Base-by-base conservation (phyloP, 1,140 invertebrate species). In the Drosophila lowei region DNA sequence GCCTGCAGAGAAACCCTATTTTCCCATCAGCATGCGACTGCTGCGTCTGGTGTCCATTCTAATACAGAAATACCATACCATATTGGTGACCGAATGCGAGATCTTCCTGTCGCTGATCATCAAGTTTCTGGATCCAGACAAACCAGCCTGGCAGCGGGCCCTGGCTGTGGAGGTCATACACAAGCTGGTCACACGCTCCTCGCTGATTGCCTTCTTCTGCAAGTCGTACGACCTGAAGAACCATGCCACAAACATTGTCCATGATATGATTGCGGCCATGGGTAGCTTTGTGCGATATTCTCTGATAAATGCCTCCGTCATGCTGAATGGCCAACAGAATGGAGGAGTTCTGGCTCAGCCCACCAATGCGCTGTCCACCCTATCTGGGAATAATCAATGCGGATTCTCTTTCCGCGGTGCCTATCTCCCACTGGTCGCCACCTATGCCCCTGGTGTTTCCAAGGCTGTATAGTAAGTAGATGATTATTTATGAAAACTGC, bases 31-130 rank as follows among this genome's bases (percentile, higher is more conserved):
- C 76, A 98, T 99, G 95, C 93, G 98, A 47, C 93, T 99, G 9
- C 93, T 99, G 16, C 92, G 98, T 63, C 96, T 99, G 70, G 98
- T 99, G 16, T 96, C 97, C 6, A 95, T 99, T 75, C 93, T 99
- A 21, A 95, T 99, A 81, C 96, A 97, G 90, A 96, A 98, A 90
- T 99, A 99, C 92, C 98, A 99, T 91, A 94, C 94, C 16, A 93
- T 99, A 71, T 92, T 99, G 93, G 98, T 98, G 90, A 99, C 98
- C 4, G 98, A 99, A 92, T 99, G 98, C 92, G 99, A 99, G 93
- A 99, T 99, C 85, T 99, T 99, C 92, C 93, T 99, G 46, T 99
- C 98, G 1, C 92, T 99, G 34, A 96, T 99, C 41, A 97, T 99
- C 4, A 99, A 99, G 92, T 99, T 99, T 92, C 92, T 99, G 89